phyloP scores from a whole-genome alignment of 2,113 vertebrate species.

The Archilochus colubris region DNA sequence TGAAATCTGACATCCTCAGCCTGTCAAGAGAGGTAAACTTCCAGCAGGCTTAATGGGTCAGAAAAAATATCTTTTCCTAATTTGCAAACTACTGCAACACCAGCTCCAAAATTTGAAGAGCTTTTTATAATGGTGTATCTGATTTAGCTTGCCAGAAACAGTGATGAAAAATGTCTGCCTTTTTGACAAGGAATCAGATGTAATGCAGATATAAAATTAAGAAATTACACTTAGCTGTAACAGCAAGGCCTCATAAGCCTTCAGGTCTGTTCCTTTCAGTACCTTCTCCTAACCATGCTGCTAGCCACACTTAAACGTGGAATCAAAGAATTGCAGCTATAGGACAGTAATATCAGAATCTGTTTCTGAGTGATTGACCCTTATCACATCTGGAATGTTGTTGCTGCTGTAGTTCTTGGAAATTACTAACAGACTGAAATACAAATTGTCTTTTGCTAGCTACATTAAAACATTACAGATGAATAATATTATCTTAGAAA shows the following conservation, averaged over 20 bases:
- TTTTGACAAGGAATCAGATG: background rate
- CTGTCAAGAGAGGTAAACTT: background rate
- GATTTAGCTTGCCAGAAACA: background rate
- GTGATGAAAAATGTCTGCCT: background rate
- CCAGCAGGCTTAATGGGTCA: background rate
- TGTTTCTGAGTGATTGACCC: background rate
- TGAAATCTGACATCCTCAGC: background rate
- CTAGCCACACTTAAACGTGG: background rate
- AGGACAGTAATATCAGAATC: background rate
- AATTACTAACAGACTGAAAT: background rate
- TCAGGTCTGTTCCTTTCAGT: background rate
- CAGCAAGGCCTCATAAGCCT: background rate
- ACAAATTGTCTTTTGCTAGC: background rate
- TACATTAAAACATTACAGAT: background rate
- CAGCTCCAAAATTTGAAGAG: background rate
- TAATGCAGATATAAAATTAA: background rate
- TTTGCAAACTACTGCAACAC: background rate
- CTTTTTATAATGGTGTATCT: background rate
- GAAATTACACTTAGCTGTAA: background rate
- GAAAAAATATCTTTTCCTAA: background rate
- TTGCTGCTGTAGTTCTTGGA: background rate
- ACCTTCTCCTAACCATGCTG: background rate
- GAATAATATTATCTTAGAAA: background rate
- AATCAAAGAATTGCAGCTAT: background rate
- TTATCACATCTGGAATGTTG: background rate